phyloP scores from a whole-genome alignment of 1,140 invertebrate genomes.

The Lepidurus apus region DNA sequence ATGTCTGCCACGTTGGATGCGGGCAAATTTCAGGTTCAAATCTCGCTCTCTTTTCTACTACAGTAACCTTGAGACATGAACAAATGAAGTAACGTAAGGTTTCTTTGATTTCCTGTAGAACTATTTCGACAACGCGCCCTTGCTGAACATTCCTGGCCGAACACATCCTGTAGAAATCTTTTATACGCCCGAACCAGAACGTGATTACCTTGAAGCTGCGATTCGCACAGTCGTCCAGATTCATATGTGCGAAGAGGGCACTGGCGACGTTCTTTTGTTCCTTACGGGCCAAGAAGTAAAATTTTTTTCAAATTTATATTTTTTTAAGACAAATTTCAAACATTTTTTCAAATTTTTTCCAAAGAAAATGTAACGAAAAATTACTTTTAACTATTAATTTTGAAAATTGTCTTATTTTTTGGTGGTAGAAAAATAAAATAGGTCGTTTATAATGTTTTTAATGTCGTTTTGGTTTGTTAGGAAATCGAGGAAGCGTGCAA shows the following conservation, averaged over 20 bases:
- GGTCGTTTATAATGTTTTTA: neutral
- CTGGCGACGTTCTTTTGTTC: constrained; percentile 91
- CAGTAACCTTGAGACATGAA: too few species aligned
- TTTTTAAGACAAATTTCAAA: too few species aligned
- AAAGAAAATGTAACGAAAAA: constrained; percentile 20
- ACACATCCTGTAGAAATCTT: constrained; percentile 98
- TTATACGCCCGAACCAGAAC: constrained; percentile 97
- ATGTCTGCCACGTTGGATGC: constrained; percentile 99
- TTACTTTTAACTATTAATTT: neutral
- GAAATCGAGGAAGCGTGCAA: constrained; percentile 99
- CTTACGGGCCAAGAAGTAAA: constrained; percentile 78
- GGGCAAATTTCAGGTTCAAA: constrained; percentile 85
- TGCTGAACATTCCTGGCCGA: constrained; percentile 96
- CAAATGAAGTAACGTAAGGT: neutral
- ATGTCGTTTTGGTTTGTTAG: constrained; percentile 45
- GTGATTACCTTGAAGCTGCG: constrained; percentile 97
- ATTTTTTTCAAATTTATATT: constrained; percentile 31
- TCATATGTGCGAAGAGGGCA: constrained; percentile 95
- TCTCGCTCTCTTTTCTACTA: constrained; percentile 39
- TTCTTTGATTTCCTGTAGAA: constrained; percentile 46
- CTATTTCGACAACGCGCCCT: constrained; percentile 96
- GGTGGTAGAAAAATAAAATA: neutral
- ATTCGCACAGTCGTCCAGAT: constrained; percentile 98
- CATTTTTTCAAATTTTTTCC: neutral
- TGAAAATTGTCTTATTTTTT: constrained; percentile 2